Base-by-base conservation (phyloP, 1,140 invertebrate genomes). In the Conus ventricosus region DNA sequence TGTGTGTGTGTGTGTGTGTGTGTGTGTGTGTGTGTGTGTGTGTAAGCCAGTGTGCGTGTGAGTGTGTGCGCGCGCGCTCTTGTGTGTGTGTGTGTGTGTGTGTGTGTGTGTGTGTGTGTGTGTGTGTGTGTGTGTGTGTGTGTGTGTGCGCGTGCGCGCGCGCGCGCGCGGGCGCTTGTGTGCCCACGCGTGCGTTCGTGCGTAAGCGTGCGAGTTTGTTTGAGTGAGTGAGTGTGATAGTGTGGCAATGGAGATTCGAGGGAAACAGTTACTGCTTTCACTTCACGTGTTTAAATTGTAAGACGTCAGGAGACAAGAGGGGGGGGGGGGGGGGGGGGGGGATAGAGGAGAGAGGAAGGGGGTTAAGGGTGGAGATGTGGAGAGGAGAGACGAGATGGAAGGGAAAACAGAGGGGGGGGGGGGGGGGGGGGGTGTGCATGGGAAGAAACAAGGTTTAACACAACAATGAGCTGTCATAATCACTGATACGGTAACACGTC, bases 91-190 rank as follows among this genome's bases (percentile, higher is more conserved):
- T 78, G 75, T 17, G 15, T 20, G 51, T 20, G 78, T 25, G 55
- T 84, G 82, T 63, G 82, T 84, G 82, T 63, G 82, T 84, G 82
- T 63, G 55, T 84, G 82, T 84, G 82, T 63, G 82, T 84, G 82
- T 63, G 55, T 84, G 82, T 84, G 82, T 84, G 57, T 84, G 82
- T 84, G 82, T 84, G 82, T 84, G 55, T 84, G 82, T 84, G 55
- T 63, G 82, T 63, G 82, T 63, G 55, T 27, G 57, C 39, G 27
- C 20, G 82, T 84, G 57, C 27, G 55, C 20, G 57, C 2, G 55
- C 4, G 4, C 54, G 55, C 13, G 82, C 53, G 4, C 27, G 82
- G 4, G 82, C 27, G 82, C 27, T 20, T 63, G 23, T 83, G 53
- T 83, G n/a, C n/a, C n/a, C n/a, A n/a, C n/a, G 81, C 57, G 51